Conservation (phyloP, 2,797 vertebrate species). For the Atherinosoma microstoma region DNA sequence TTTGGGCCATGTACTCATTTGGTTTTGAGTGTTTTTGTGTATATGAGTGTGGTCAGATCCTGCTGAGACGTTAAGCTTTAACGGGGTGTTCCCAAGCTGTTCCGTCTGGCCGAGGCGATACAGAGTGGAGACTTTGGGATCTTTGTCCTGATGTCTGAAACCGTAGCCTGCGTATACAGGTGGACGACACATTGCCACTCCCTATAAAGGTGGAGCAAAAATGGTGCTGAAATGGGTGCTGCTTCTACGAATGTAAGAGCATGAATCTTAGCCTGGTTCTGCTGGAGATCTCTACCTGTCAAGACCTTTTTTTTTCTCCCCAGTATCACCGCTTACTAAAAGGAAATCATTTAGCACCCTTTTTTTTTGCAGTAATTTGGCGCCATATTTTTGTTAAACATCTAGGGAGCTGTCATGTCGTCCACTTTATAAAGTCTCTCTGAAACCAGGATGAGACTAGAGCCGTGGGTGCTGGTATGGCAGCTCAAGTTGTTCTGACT, state of each 20-base stretch:
- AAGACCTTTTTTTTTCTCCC: too few relatives aligned
- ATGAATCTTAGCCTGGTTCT: neutral
- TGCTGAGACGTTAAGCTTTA: constrained; percentile 76
- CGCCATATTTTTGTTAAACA: neutral
- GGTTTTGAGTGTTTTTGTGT: constrained; percentile 41
- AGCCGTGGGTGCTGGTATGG: constrained; percentile 33
- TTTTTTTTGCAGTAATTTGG: neutral
- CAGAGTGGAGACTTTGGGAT: constrained; percentile 25
- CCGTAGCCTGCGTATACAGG: neutral
- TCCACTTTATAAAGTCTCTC: neutral
- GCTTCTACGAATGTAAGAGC: neutral
- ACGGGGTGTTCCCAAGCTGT: constrained; percentile 37
- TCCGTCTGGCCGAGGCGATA: neutral
- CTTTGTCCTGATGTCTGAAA: constrained; percentile 22
- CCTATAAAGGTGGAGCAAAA: constrained; percentile 5
- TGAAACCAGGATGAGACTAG: constrained; percentile 35
- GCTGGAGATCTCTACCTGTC: neutral
- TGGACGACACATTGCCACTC: neutral
- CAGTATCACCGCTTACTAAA: neutral
- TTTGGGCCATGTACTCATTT: constrained; percentile 53
- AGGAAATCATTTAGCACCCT: neutral
- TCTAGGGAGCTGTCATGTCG: constrained; percentile 1
- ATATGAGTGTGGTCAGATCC: constrained; percentile 60
- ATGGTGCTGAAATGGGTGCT: neutral
- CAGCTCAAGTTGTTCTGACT: constrained; percentile 56